Evolutionary conservation across 2,888 invertebrate species (phyloP), one percentile per base, ranked within the genome.

Genomic region (Chesias legatella): DNA sequence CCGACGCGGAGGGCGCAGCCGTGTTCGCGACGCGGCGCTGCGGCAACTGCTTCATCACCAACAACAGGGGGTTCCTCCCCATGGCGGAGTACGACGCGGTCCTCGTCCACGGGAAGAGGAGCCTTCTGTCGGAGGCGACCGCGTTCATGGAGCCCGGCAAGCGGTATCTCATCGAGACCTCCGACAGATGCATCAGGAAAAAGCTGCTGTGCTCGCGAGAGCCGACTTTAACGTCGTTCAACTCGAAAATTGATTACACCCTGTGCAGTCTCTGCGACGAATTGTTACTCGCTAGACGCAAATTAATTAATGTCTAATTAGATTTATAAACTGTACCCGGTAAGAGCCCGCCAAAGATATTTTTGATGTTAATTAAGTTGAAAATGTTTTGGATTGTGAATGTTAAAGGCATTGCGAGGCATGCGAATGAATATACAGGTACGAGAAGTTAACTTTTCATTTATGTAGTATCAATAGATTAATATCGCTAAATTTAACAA

Each of bases 11-110:
- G 0, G 78, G 74, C 1, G 73, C 71, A 0, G 60, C 62, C 1
- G 71, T 75, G 27, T 73, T 79, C 45, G 40, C 48, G 1, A 42
- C 51, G 1, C 42, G 67, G 1, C 51, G 53, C 6, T 79, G 80
- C 49, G 74, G 70, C 0, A 44, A 30, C 1, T 81, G 80, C 41
- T 76, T 73, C 48, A 48, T 80, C 20, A 79, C 80, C 0, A 79
- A 79, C 43, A 79, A 80, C 48, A 66, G 51, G 33, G 79, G 76
- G 0, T 74, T 80, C 35, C 42, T 79, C 6, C 79, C 79, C 6
- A 48, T 71, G 43, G 58, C 59, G 33, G 73, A 74, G 41, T 81
- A 66, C 47, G 79, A 81, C 28, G 80, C 79, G 0, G 49, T 80
- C 0, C 43, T 80, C 0, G 51, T 69, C 1, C 40, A 57, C 13